Base-by-base conservation (phyloP, 2,888 invertebrate species). In the Alitta virens region DNA sequence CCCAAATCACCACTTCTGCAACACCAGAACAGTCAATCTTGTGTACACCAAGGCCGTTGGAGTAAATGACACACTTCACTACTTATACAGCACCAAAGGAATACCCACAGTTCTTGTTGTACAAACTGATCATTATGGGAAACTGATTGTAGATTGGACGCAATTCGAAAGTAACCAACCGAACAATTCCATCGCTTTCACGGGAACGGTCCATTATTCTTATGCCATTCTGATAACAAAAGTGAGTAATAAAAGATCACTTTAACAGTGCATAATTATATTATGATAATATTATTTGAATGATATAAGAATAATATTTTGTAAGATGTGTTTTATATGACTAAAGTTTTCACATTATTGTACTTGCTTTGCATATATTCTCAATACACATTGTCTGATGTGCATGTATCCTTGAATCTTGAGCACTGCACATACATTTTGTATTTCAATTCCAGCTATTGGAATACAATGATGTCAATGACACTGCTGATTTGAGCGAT, bases 31-130 rank as follows among this genome's bases (percentile, higher is more conserved):
- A 46, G n/a, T 46, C 7, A 46, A 46, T n/a, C n/a, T 63, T 16
- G 58, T 55, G 18, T 23, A 60, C 46, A 51, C 60, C 12, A 42
- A 23, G n/a, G 87, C 88, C 0, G 84, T 83, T 24, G 87, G 88
- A 0, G 64, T 78, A 1, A 78, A 84, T 52, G 88, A 89, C 76
- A 85, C 85, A 0, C 76, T 89, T 0, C 89, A 89, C 74, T 88
- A 88, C 74, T 69, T 89, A 53, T 88, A 89, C 87, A 88, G 88
- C 78, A 88, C 89, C 70, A 84, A 85, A 2, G 84, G 86, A 2
- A 82, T 84, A 49, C 89, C 89, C 0, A 85, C 87, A 0, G 73
- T 89, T 26, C 78, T 88, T 18, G 79, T 87, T 33, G 84, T 85
- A 0, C 75, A 87, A 0, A 86, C 87, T 0, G 76, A 82, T 5